phyloP scores from a whole-genome alignment of 2,797 vertebrate species.

The Hemibagrus guttatus region DNA sequence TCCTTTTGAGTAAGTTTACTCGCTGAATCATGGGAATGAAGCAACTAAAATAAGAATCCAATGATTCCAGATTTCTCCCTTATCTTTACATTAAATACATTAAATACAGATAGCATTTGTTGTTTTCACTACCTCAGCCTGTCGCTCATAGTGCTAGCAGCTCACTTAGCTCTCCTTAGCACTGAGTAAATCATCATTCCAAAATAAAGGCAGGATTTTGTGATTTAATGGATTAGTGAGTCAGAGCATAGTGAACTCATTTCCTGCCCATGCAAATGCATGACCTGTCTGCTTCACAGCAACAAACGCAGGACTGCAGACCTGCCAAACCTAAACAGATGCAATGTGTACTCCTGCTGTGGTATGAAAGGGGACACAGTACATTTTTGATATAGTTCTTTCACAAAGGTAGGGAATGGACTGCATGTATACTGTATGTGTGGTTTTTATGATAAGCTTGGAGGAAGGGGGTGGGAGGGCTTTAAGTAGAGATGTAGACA shows the following conservation, averaged over 20 bases:
- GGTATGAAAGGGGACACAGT: not conserved
- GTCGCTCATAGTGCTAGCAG: constrained; percentile 42
- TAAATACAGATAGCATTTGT: constrained; percentile 48
- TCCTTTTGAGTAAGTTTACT: not conserved
- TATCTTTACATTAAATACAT: constrained; percentile 30
- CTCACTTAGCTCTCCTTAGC: constrained; percentile 18
- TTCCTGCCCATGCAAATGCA: constrained; percentile 34
- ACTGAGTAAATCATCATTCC: constrained; percentile 35
- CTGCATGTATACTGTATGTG: not conserved
- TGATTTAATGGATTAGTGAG: constrained; percentile 25
- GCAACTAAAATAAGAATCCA: constrained; percentile 6
- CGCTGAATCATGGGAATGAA: constrained; percentile 24
- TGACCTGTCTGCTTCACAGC: constrained; percentile 21
- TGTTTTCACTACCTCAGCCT: constrained; percentile 50
- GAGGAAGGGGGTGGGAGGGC: too few relatives aligned
- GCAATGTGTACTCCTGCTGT: not conserved
- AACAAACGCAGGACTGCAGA: not conserved
- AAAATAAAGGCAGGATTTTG: constrained; percentile 48
- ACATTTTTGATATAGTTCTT: not conserved
- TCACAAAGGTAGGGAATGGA: not conserved
- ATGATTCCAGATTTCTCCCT: constrained; percentile 18
- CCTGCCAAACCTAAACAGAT: not conserved
- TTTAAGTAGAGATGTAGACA: not conserved
- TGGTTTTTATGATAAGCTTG: not conserved
- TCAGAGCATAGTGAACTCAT: constrained; percentile 33